These are phyloP conservation scores for Heliornis fulica DNA, from an alignment of 2,113 vertebrate species.

Conservation along the genomic window DNA sequence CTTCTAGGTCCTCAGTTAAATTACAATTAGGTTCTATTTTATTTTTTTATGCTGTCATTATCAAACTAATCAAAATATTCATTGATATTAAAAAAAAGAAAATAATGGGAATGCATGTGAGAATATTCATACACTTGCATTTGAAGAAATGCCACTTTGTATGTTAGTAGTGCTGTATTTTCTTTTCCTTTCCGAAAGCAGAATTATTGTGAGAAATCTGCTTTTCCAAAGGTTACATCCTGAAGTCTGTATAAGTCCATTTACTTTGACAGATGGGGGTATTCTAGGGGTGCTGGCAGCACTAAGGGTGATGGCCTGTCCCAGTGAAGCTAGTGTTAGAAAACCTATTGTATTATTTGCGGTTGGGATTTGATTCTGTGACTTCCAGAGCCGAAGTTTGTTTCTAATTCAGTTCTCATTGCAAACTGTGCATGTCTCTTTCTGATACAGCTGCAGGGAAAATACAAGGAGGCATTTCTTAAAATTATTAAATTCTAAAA, in stretches of 20 bases:
- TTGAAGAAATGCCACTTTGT: slow-evolving; percentile 32
- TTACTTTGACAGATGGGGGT: not conserved
- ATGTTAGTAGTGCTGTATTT: slow-evolving; percentile 8
- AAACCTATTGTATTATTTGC: not conserved
- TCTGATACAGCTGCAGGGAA: not conserved
- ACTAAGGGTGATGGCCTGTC: not conserved
- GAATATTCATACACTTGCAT: slow-evolving; percentile 3
- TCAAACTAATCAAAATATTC: not conserved
- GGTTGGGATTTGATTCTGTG: not conserved
- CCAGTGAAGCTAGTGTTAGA: not conserved
- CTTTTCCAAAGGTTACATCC: slow-evolving; percentile 3
- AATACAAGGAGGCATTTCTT: not conserved
- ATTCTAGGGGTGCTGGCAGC: not conserved
- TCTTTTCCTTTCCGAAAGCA: slow-evolving; percentile 25
- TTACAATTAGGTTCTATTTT: not conserved
- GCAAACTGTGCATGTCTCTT: slow-evolving; percentile 20
- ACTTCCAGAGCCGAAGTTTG: not conserved
- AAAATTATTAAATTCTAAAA: not conserved
- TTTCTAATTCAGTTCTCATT: not conserved
- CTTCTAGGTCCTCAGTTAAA: not conserved
- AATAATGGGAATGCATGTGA: not conserved
- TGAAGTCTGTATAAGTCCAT: not conserved
- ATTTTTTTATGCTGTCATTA: not conserved
- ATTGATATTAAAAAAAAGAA: not conserved
- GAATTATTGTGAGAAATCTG: not conserved